Evolutionary conservation across 2,113 vertebrate genomes (phyloP), one percentile per base, ranked within the genome.

Genomic region (Lucifuga dentata): DNA sequence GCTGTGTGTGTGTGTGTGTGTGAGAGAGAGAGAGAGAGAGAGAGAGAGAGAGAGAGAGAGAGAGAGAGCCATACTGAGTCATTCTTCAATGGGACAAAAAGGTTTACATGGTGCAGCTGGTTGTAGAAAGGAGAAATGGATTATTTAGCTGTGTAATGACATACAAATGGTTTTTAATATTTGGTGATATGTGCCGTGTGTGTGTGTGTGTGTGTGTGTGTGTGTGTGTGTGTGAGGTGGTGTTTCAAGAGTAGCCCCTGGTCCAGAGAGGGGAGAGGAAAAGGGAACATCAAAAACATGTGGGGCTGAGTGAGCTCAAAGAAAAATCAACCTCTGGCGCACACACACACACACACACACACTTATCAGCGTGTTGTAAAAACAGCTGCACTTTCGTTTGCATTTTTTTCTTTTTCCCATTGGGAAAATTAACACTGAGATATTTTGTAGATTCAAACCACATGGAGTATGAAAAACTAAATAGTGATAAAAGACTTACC

Each of bases 201-300:
- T 45, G 36, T 51, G 26, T 50, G 67, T 49, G 66, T 68, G 49
- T 44, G 41, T 68, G 53, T 68, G 51, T 57, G 75, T 61, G 43
- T 59, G 48, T 59, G 62, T 55, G 78, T 20, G 49, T 52, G 35
- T 44, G 73, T 24, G 65, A 46, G 61, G 56, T 68, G 68, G 60
- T 66, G 75, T 80, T 81, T 87, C 56, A 74, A 76, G 52, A 77
- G 75, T 71, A 74, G 86, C 74, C 86, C 70, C 71, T 63, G 56
- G 83, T 83, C 75, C 76, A 67, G 20, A 84, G 72, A 77, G 56
- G 45, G 55, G 66, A 85, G 61, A 78, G 75, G 73, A 76, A 81
- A 58, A 84, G 55, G 79, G 82, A 87, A 89, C 86, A 91, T 90
- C 86, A 87, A 88, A 91, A 89, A 89, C 88, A 90, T 86, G 82